Conservation (phyloP, 1,140 invertebrate genomes). For the Pseudachorutes palmiensis region DNA sequence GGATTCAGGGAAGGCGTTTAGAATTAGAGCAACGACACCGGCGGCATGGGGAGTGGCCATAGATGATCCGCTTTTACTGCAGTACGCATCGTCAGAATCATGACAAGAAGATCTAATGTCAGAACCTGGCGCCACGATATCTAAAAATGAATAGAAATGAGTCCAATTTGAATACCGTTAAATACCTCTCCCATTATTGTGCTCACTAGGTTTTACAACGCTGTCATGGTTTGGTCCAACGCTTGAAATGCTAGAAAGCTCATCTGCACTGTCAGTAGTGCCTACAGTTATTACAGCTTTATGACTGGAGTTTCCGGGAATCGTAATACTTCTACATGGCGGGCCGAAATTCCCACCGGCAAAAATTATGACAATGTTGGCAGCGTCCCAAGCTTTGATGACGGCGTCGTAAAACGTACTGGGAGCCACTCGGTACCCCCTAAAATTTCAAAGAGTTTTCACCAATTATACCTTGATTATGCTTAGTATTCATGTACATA, state of each 20-base stretch:
- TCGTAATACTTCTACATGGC: not conserved
- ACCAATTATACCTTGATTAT: too few species aligned
- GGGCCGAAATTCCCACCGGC: conserved; percentile 10
- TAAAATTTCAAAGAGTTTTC: too few species aligned
- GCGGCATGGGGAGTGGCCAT: conserved; percentile 3
- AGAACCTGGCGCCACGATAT: not conserved
- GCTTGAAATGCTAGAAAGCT: not conserved
- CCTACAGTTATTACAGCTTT: not conserved
- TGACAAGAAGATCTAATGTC: not conserved
- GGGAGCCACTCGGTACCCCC: not conserved
- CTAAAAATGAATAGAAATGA: not conserved
- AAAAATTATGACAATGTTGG: conserved; percentile 8
- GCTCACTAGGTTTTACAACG: not conserved
- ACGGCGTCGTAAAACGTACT: conserved; percentile 7
- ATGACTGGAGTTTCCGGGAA: not conserved
- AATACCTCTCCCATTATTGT: not conserved
- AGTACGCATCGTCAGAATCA: not conserved
- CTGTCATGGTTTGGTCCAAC: not conserved
- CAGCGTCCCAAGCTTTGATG: conserved; percentile 5
- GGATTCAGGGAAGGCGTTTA: not conserved
- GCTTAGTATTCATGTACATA: too few species aligned
- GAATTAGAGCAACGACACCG: not conserved
- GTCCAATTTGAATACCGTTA: not conserved
- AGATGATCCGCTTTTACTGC: not conserved
- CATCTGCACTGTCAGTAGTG: not conserved